Evolutionary conservation across 2,113 vertebrate species (phyloP), one percentile per base, ranked within the genome.

Genomic region (Suncus etruscus): DNA sequence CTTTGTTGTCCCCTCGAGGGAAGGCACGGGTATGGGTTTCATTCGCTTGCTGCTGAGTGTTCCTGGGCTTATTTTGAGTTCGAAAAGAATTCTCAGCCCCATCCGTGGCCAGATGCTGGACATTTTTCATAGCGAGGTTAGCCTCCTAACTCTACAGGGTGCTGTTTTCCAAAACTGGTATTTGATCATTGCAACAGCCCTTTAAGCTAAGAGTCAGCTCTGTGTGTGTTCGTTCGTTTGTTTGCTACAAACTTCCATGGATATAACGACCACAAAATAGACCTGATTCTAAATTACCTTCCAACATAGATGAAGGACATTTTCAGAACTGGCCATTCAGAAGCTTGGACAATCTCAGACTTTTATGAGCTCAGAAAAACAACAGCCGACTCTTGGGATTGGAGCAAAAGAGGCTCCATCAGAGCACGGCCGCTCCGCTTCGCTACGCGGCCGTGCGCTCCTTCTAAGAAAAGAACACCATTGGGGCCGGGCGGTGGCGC

Each of bases 151-250:
- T 70, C 32, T 27, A 27, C 29, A 39, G 86, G 32, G 32, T 25
- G 16, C 65, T 78, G 65, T 92, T 93, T 90, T 72, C 80, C 18
- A 51, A 86, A 51, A n/a, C 45, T 90, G 90, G 89, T 73, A 45
- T 72, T 39, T 65, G 18, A 48, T 39, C 47, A 31, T 70, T 32
- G 48, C 11, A 45, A 70, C 45, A 39, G 31, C 22, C 31, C 73
- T 85, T 75, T 48, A 66, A 85, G 45, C 10, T 70, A 16, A 3
- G 24, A 24, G 6, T 29, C 47, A 1, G 18, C 16, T 90, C 54
- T 63, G 27, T 1, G n/a, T 7, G 2, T 54, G 51, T 54, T 15
- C 51, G 11, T 15, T 15, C 8, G 15, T 15, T 54, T 31, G 39
- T 5, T 39, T 39, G 39, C 69, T 24, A 39, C 32, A 51, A 74